phyloP scores from a whole-genome alignment of 2,888 invertebrate species.

The Synergus gifuensis region DNA sequence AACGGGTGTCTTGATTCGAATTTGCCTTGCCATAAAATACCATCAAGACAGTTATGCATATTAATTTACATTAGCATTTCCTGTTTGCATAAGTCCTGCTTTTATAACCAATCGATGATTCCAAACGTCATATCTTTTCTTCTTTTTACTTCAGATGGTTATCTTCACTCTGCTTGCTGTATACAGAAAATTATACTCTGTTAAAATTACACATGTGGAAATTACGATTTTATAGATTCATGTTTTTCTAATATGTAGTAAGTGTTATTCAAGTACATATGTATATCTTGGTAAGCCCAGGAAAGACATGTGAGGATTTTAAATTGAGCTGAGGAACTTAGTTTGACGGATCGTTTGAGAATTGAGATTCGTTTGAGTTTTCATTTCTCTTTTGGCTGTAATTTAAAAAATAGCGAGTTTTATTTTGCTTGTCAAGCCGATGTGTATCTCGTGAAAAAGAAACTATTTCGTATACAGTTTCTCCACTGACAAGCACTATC shows the following conservation, averaged over 20 bases:
- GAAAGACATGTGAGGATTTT: neutral
- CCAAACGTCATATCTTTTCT: conserved; percentile 9
- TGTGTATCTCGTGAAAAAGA: conserved; percentile 13
- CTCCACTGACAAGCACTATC: conserved; percentile 38
- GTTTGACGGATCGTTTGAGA: neutral
- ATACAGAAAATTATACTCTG: neutral
- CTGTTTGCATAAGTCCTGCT: conserved; percentile 33
- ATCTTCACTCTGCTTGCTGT: conserved; percentile 20
- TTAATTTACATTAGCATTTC: conserved; percentile 41
- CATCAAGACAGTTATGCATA: conserved; percentile 35
- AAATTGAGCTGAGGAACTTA: neutral
- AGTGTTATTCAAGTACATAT: too few species aligned
- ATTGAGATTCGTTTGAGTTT: neutral
- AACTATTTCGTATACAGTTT: conserved; percentile 35
- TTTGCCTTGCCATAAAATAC: conserved; percentile 14
- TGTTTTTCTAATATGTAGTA: too few species aligned
- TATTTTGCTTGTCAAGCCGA: conserved; percentile 23
- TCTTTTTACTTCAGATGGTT: conserved; percentile 21
- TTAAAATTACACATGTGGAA: too few species aligned
- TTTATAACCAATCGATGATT: conserved; percentile 32
- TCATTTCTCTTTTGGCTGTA: conserved; percentile 17
- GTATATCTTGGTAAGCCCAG: too few species aligned
- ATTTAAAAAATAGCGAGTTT: conserved; percentile 34
- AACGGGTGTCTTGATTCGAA: conserved; percentile 43
- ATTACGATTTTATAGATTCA: too few species aligned